Evolutionary conservation across 2,888 invertebrate species (phyloP).

Genomic region (Stegophylla sp.): DNA sequence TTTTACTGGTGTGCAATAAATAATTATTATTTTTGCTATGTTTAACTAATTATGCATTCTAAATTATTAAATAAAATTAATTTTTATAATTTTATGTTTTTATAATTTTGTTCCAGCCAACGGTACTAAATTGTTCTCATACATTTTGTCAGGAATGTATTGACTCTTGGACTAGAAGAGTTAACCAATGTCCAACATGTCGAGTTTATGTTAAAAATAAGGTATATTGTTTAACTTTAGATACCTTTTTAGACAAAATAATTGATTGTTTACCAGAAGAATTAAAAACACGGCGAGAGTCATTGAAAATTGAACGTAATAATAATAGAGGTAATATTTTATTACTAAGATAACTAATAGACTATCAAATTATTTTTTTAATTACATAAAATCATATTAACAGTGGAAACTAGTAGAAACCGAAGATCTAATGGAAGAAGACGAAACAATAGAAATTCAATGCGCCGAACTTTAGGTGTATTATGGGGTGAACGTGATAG

Average conservation of each 20-base stretch:
- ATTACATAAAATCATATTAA: neutral
- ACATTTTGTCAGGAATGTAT: conserved; percentile 56
- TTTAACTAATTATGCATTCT: too few relatives aligned
- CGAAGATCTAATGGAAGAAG: conserved; percentile 24
- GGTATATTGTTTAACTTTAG: conserved; percentile 40
- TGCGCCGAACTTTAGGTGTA: neutral
- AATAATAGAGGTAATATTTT: conserved; percentile 39
- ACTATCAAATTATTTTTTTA: neutral
- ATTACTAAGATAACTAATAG: neutral
- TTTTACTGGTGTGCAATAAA: too few relatives aligned
- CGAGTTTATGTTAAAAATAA: conserved; percentile 43
- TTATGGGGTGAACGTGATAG: conserved; percentile 38
- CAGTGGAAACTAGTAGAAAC: conserved; percentile 5
- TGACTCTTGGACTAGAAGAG: conserved; percentile 45
- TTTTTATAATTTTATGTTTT: too few relatives aligned
- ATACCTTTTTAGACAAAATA: conserved; percentile 50
- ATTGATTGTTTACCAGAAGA: conserved; percentile 45
- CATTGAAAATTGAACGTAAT: conserved; percentile 26
- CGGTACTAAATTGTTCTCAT: conserved; percentile 53
- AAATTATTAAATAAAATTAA: too few relatives aligned
- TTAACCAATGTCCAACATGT: conserved; percentile 49
- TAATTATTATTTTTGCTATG: too few relatives aligned
- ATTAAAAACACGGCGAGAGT: conserved; percentile 21
- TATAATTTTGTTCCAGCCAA: conserved; percentile 26
- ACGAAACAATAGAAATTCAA: conserved; percentile 24